These are phyloP conservation scores for Pipistrellus kuhlii DNA, from an alignment of 2,797 vertebrate genomes.

Conservation along the genomic window DNA sequence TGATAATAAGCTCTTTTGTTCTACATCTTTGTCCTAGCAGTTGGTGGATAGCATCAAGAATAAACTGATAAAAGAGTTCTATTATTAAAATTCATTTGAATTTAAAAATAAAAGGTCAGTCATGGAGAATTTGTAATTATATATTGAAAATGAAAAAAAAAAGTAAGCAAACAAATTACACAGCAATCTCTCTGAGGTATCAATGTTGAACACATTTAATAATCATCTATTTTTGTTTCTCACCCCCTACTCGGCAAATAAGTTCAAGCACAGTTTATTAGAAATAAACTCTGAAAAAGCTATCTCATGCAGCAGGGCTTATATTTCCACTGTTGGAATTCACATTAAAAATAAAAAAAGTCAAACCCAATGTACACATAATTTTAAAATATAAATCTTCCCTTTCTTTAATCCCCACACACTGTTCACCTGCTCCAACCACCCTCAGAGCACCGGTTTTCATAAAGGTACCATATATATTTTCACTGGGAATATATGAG, in stretches of 20 bases:
- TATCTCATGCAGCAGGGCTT: not conserved
- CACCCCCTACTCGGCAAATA: not conserved
- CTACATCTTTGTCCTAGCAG: not conserved
- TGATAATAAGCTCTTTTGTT: constrained; percentile 23
- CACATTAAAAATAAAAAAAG: not conserved
- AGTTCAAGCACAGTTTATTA: not conserved
- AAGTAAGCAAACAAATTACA: not conserved
- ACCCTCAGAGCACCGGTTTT: not conserved
- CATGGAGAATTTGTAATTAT: constrained; percentile 19
- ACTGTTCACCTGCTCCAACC: not conserved
- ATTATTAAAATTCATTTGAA: constrained; percentile 52
- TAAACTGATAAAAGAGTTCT: constrained; percentile 28
- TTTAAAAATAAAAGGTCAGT: not conserved
- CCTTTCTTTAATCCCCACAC: not conserved
- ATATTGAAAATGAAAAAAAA: constrained; percentile 11
- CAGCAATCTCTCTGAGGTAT: not conserved
- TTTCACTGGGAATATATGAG: not conserved
- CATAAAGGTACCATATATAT: not conserved
- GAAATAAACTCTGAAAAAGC: constrained; percentile 9
- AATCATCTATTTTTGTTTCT: not conserved
- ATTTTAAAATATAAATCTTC: not conserved
- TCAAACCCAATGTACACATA: not conserved
- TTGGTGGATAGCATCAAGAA: not conserved
- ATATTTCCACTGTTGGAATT: not conserved
- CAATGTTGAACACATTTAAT: constrained; percentile 11